A percentile compares a stretch with the other conserved stretches of the same genome.
Evolutionary conservation across 2,888 invertebrate genomes (phyloP).

Genomic region (Oasisia sp.): DNA sequence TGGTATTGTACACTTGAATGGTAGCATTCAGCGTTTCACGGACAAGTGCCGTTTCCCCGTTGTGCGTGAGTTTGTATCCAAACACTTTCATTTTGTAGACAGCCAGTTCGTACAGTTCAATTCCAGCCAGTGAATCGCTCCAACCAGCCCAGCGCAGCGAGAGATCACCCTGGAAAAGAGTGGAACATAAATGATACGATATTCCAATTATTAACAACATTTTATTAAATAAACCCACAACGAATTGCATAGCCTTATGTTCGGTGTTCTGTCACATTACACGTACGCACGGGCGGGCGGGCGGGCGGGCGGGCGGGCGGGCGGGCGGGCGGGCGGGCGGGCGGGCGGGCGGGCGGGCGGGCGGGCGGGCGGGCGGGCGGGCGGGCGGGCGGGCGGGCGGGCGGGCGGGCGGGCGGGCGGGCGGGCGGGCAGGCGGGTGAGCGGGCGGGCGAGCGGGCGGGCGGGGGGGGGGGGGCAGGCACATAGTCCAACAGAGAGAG

Average conservation of each 20-base stretch:
- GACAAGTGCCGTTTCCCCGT: not conserved
- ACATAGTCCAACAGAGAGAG: too few species aligned
- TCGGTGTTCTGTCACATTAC: too few species aligned
- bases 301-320: too few species aligned
- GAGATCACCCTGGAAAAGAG: not conserved
- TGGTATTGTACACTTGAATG: not conserved
- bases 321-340: too few species aligned
- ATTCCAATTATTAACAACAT: not conserved
- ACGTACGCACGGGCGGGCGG: too few species aligned
- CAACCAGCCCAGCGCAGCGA: conserved; percentile 20
- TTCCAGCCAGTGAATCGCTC: conserved; percentile 9
- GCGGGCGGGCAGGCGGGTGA: too few species aligned
- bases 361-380: too few species aligned
- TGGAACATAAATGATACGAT: not conserved
- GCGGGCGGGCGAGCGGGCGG: not conserved
- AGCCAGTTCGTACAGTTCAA: conserved; percentile 19
- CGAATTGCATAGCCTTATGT: too few species aligned
- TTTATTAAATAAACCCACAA: not conserved
- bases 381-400: too few species aligned
- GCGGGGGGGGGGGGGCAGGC: not conserved
- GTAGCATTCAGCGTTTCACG: not conserved
- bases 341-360: too few species aligned
- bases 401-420: too few species aligned
- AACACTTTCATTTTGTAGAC: conserved; percentile 21
- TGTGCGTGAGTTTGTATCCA: not conserved